These are phyloP conservation scores for Tenodera sinensis DNA, from an alignment of 2,888 invertebrate species.

Conservation along the genomic window DNA sequence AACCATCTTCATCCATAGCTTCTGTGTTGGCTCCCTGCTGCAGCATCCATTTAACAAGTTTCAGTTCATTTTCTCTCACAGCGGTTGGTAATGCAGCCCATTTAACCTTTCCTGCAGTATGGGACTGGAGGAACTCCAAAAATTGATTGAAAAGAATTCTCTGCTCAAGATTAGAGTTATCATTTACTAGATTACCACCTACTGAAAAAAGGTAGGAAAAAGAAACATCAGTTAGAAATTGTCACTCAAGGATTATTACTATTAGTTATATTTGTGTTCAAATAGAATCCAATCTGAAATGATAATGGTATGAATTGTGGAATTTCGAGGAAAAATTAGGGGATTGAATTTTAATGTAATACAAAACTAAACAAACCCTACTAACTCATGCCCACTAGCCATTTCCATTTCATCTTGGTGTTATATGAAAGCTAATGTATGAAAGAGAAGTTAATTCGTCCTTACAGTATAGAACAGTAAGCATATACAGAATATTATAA, in stretches of 20 bases:
- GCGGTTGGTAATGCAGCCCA: neutral
- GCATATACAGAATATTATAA: too few relatives aligned
- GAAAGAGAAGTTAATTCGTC: too few relatives aligned
- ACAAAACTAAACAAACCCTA: too few relatives aligned
- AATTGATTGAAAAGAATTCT: neutral
- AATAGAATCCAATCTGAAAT: too few relatives aligned
- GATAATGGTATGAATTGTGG: too few relatives aligned
- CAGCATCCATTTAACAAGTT: neutral
- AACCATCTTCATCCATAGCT: neutral
- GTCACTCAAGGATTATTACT: neutral
- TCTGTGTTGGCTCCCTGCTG: neutral
- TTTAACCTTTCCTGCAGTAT: neutral
- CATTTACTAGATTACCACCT: neutral
- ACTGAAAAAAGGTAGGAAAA: neutral
- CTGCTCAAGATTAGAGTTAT: neutral
- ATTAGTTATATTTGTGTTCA: neutral
- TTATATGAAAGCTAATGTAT: too few relatives aligned
- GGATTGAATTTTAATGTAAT: too few relatives aligned
- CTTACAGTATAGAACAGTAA: too few relatives aligned
- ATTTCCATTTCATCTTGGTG: too few relatives aligned
- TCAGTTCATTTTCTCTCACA: neutral
- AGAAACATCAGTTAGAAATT: neutral
- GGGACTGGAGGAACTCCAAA: neutral
- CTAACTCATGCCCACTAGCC: too few relatives aligned
- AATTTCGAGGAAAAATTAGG: too few relatives aligned